Evolutionary conservation across 2,113 vertebrate species (phyloP).

Genomic region (Eonycteris spelaea): DNA sequence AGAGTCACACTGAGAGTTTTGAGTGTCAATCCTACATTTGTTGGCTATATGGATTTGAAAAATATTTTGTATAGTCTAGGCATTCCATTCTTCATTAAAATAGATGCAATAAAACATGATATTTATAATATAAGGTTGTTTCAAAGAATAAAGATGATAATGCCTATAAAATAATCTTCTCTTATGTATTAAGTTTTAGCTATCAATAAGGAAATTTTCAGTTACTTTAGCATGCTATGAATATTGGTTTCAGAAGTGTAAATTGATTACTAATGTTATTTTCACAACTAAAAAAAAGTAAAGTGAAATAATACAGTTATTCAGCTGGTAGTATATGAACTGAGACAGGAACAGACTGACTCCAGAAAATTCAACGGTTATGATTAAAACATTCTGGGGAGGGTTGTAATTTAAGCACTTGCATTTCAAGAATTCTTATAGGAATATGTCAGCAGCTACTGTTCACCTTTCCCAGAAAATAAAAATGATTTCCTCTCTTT

Average conservation of each 20-base stretch:
- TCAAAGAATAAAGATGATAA: neutral
- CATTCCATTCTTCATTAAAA: neutral
- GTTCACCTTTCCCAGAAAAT: neutral
- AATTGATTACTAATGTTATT: neutral
- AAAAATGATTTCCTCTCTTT: neutral
- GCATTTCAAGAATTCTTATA: neutral
- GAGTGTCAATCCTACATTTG: neutral
- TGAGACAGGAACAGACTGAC: neutral
- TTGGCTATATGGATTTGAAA: neutral
- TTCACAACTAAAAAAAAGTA: neutral
- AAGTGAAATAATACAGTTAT: neutral
- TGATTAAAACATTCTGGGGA: neutral
- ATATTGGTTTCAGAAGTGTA: neutral
- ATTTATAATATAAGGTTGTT: neutral
- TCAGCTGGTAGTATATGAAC: neutral
- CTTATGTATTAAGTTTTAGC: neutral
- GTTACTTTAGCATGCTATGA: neutral
- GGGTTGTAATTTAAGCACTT: neutral
- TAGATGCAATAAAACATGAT: neutral
- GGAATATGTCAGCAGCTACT: neutral
- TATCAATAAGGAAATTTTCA: neutral
- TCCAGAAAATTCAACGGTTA: neutral
- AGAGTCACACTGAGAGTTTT: neutral
- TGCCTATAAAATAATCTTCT: neutral
- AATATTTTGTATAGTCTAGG: neutral